Conservation (phyloP, 2,113 vertebrate species). For the Odocoileus hemionus region DNA sequence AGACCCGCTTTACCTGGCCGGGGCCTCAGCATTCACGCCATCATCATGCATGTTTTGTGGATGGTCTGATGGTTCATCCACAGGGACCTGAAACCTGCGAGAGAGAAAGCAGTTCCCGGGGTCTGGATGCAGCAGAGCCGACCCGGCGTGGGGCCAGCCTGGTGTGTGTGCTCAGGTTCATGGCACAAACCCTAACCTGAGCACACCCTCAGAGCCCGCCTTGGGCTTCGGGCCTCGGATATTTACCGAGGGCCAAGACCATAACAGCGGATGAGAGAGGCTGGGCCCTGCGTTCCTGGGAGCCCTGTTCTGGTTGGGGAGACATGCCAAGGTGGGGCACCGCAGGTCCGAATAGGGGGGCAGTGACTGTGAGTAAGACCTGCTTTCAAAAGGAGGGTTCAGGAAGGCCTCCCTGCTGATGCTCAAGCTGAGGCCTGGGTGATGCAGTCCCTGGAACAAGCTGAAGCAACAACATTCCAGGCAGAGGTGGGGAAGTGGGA, state of each 20-base stretch:
- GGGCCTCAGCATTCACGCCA: neutral
- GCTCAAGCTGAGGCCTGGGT: neutral
- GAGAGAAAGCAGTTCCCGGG: accelerated
- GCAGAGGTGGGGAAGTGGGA: neutral
- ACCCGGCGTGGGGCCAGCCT: accelerated
- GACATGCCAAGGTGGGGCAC: accelerated
- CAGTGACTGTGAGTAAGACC: accelerated
- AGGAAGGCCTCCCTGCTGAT: neutral
- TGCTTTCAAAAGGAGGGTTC: neutral
- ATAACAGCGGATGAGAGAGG: neutral
- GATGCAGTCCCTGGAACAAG: accelerated
- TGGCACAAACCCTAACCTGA: no score
- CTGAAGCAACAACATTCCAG: neutral
- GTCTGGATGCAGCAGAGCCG: neutral
- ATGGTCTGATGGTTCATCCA: conserved; percentile 79
- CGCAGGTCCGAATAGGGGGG: accelerated
- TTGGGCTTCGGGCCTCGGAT: neutral
- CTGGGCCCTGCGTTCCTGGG: neutral
- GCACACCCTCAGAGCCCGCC: neutral
- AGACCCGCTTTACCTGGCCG: conserved; percentile 76
- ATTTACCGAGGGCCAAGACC: neutral
- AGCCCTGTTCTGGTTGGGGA: no score
- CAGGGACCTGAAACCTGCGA: conserved; percentile 82
- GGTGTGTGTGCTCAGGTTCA: accelerated
- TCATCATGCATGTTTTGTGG: conserved; percentile 80